Percentiles rank a stretch among this genome's conserved stretches.
Conservation (phyloP, 2,797 vertebrate genomes). For the Lerista edwardsae region DNA sequence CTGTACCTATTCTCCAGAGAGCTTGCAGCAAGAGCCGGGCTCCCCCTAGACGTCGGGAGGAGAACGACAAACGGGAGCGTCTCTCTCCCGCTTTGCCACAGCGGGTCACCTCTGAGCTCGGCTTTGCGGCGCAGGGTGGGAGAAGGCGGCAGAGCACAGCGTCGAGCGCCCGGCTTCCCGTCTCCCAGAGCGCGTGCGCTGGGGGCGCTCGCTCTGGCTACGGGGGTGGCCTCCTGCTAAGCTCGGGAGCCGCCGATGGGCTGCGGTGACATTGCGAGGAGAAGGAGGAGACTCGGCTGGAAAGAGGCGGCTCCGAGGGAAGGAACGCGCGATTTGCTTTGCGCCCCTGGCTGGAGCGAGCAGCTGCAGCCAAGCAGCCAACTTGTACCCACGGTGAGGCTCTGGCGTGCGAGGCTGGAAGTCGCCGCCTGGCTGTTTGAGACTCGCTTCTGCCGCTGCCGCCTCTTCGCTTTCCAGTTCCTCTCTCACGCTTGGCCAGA, state of each 20-base stretch:
- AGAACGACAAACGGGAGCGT: slow-evolving; percentile 57
- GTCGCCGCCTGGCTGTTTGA: not conserved
- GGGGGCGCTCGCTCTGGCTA: not conserved
- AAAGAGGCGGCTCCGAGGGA: slow-evolving; percentile 33
- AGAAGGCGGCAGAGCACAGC: not conserved
- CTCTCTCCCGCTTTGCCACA: slow-evolving; percentile 53
- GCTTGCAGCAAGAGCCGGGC: slow-evolving; percentile 48
- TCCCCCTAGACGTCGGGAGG: slow-evolving; percentile 65
- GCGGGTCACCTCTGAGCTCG: slow-evolving; percentile 55
- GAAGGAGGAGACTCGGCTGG: not conserved
- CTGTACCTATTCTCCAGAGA: not conserved
- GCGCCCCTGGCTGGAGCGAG: slow-evolving; percentile 21
- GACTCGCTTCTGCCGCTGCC: not conserved
- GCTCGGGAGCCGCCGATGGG: not conserved
- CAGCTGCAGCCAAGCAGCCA: slow-evolving; percentile 24
- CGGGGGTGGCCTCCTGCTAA: not conserved
- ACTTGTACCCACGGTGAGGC: slow-evolving; percentile 11
- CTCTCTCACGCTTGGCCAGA: slow-evolving; percentile 13
- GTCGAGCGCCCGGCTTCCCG: not conserved
- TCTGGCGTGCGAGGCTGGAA: not conserved
- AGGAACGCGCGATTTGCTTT: slow-evolving; percentile 1
- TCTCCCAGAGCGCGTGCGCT: slow-evolving; percentile 17
- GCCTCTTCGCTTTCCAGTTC: slow-evolving; percentile 7
- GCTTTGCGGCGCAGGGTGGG: slow-evolving; percentile 23
- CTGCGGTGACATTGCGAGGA: slow-evolving; percentile 48